A percentile compares a stretch with the other conserved stretches of the same genome.
Conservation (phyloP, 2,113 vertebrate species). For the Toxostoma redivivum region DNA sequence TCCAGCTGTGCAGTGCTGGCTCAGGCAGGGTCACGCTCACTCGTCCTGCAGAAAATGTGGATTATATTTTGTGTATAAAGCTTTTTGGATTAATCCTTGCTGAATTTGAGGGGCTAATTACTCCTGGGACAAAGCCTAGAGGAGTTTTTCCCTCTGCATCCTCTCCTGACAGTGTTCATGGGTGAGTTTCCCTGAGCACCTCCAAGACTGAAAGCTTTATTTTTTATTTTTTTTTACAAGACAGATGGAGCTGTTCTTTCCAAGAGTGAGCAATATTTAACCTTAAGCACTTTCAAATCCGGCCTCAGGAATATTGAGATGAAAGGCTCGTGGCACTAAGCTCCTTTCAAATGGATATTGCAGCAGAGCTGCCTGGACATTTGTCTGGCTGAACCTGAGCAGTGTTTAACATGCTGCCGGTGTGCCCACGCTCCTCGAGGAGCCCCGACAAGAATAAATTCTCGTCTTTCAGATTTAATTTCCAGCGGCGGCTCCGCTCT, state of each 20-base stretch:
- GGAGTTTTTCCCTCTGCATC: background rate
- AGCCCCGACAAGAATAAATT: slow-evolving; percentile 53
- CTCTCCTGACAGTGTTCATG: background rate
- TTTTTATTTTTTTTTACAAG: background rate
- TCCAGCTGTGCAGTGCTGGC: background rate
- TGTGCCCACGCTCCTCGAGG: slow-evolving; percentile 1
- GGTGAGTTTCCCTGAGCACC: slow-evolving; percentile 32
- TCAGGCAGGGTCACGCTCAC: rapidly evolving
- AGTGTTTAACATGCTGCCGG: slow-evolving; percentile 44
- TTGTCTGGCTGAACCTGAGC: background rate
- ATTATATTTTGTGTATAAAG: background rate
- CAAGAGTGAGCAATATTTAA: slow-evolving; percentile 65
- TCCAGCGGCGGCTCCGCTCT: background rate
- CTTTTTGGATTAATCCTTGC: background rate
- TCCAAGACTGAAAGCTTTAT: slow-evolving; percentile 25
- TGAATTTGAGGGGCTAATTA: slow-evolving; percentile 14
- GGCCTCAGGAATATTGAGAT: slow-evolving; percentile 61
- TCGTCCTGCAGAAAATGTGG: background rate
- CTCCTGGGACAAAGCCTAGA: background rate
- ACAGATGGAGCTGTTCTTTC: slow-evolving; percentile 61
- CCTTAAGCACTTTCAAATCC: slow-evolving; percentile 65
- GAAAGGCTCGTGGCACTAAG: slow-evolving; percentile 57
- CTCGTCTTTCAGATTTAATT: slow-evolving; percentile 41
- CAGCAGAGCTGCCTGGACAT: slow-evolving; percentile 51
- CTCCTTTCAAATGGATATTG: slow-evolving; percentile 56